Evolutionary conservation across 2,888 invertebrate genomes (phyloP).

Genomic region (Eupelmus urozonus): DNA sequence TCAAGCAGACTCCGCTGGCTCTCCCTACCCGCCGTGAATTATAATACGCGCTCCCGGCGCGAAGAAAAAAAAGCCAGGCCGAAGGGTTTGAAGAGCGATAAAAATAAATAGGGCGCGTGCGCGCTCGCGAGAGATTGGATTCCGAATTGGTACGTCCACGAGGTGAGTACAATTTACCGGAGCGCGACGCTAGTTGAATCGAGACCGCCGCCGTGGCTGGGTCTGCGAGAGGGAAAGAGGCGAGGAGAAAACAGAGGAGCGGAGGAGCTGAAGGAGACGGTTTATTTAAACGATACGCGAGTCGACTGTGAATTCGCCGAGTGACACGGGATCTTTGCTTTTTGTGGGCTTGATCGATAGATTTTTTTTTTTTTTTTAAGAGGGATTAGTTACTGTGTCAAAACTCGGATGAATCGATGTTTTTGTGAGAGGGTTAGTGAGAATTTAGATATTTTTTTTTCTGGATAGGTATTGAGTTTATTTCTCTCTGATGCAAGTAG

Average conservation of each 20-base stretch:
- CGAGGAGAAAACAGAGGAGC: neutral
- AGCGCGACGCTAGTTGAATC: constrained; percentile 17
- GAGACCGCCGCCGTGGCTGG: constrained; percentile 3
- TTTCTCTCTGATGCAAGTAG: too few relatives aligned
- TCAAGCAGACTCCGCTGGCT: neutral
- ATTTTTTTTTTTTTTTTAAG: too few relatives aligned
- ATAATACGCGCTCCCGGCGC: neutral
- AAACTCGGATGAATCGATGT: too few relatives aligned
- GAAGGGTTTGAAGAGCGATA: neutral
- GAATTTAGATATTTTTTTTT: too few relatives aligned
- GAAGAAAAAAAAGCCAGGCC: neutral
- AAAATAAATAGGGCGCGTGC: constrained; percentile 28
- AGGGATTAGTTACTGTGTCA: too few relatives aligned
- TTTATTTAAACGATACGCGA: constrained; percentile 21
- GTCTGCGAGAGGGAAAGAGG: neutral
- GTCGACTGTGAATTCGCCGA: too few relatives aligned
- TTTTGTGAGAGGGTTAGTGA: too few relatives aligned
- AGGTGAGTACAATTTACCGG: constrained; percentile 38
- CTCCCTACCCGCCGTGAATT: constrained; percentile 23
- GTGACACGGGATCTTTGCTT: too few relatives aligned
- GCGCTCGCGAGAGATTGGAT: constrained; percentile 41
- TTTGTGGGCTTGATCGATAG: too few relatives aligned
- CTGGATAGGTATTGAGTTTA: too few relatives aligned
- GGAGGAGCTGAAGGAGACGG: constrained; percentile 4
- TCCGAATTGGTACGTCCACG: constrained; percentile 36